Conservation (phyloP, 2,797 vertebrate genomes). For the Myripristis murdjan region DNA sequence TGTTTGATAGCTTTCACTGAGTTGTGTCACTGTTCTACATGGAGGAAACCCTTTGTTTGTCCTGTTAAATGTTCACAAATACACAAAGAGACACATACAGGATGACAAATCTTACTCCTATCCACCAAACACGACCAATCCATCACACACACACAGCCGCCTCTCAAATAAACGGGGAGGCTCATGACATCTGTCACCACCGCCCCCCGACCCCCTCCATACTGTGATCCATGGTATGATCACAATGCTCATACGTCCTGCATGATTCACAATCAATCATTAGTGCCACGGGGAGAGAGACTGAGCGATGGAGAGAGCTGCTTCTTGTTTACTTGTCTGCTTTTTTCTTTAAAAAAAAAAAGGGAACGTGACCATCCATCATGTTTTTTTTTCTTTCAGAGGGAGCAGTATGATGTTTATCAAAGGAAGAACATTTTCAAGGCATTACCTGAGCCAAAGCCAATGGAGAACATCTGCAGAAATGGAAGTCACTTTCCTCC, state of each 20-base stretch:
- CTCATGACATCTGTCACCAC: constrained; percentile 77
- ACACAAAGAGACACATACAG: constrained; percentile 45
- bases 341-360: constrained; percentile 30
- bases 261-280: constrained; percentile 75
- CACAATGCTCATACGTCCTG: constrained; percentile 63
- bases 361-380: constrained; percentile 58
- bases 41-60: constrained; percentile 22
- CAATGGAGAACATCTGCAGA: constrained; percentile 70
- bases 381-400: constrained; percentile 43
- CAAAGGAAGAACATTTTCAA: constrained; percentile 65
- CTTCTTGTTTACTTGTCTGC: constrained; percentile 49
- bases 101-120: constrained; percentile 64
- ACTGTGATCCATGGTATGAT: constrained; percentile 79
- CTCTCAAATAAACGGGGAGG: constrained; percentile 71
- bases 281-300: constrained; percentile 42
- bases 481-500: constrained; percentile 52
- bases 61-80: constrained; percentile 44
- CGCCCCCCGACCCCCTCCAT: constrained; percentile 46
- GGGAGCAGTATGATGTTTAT: constrained; percentile 68
- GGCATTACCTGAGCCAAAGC: constrained; percentile 63
- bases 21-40: not conserved
- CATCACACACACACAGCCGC: constrained; percentile 62
- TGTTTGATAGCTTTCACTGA: constrained; percentile 4
- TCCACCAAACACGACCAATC: constrained; percentile 62
- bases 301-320: not conserved